Evolutionary conservation across 2,797 vertebrate genomes (phyloP).

Genomic region (Tokudaia muenninki): DNA sequence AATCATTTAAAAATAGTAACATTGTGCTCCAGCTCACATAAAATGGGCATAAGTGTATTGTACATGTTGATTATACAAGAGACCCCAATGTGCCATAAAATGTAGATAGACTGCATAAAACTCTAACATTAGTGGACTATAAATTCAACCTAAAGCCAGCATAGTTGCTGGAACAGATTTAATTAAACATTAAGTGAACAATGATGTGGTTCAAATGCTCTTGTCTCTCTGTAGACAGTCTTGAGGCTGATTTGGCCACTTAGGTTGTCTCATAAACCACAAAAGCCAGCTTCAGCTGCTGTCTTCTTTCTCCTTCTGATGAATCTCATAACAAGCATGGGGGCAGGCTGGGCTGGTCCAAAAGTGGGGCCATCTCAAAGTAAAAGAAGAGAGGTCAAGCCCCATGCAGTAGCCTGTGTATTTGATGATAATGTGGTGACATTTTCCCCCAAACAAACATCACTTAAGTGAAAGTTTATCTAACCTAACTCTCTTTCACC

Average conservation of each 20-base stretch:
- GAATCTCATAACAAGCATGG: constrained; percentile 1
- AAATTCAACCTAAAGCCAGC: constrained; percentile 66
- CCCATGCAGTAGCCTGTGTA: background rate
- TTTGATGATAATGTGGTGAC: constrained; percentile 49
- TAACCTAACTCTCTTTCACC: constrained; percentile 63
- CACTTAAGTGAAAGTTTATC: constrained; percentile 63
- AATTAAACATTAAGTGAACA: constrained; percentile 74
- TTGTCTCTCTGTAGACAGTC: constrained; percentile 21
- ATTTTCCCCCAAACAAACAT: constrained; percentile 63
- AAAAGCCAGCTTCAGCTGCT: background rate
- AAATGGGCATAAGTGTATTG: constrained; percentile 54
- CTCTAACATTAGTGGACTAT: constrained; percentile 39
- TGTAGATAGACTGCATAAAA: constrained; percentile 59
- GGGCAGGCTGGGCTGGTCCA: background rate
- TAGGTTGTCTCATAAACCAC: constrained; percentile 22
- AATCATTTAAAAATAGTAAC: constrained; percentile 74
- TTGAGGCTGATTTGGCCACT: constrained; percentile 29
- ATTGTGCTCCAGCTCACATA: constrained; percentile 61
- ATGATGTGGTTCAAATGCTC: constrained; percentile 42
- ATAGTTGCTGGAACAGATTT: constrained; percentile 63
- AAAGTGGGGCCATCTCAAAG: constrained; percentile 6
- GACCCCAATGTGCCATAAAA: constrained; percentile 70
- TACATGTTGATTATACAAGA: constrained; percentile 59
- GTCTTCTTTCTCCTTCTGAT: constrained; percentile 31
- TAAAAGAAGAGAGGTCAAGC: background rate